Conservation (phyloP, 2,113 vertebrate species). For the Strigops habroptila region DNA sequence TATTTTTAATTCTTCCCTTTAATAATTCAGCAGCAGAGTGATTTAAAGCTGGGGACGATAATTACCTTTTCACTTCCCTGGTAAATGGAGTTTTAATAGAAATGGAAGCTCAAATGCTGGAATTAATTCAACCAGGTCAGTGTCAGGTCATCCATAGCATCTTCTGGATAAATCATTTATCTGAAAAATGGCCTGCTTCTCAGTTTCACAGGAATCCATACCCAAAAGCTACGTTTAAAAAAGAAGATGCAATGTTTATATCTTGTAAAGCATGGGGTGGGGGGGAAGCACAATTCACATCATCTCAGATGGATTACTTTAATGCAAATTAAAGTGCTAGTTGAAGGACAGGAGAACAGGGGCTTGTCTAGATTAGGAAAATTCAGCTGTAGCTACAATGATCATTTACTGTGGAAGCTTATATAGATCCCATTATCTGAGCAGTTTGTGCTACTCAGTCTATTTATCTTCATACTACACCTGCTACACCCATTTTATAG, state of each 20-base stretch:
- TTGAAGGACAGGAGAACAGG: conserved; percentile 31
- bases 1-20: conserved; percentile 82
- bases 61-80: conserved; percentile 77
- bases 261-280: background rate
- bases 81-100: conserved; percentile 80
- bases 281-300: background rate
- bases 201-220: conserved; percentile 7
- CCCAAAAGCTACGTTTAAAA: background rate
- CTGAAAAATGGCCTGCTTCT: conserved; percentile 32
- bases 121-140: conserved; percentile 68
- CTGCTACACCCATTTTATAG: background rate
- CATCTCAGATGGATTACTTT: background rate
- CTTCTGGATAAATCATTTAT: conserved; percentile 61
- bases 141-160: conserved; percentile 59
- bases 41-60: conserved; percentile 76
- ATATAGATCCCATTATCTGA: conserved; percentile 28
- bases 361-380: conserved; percentile 37
- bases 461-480: conserved; percentile 35
- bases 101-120: conserved; percentile 62
- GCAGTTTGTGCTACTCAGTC: conserved; percentile 9
- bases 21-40: conserved; percentile 77
- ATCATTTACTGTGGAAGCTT: conserved; percentile 18
- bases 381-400: conserved; percentile 25
- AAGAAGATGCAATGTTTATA: conserved; percentile 4
- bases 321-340: conserved; percentile 1